Conservation (phyloP, 1,140 invertebrate genomes). For the Solenopsis fugax region DNA sequence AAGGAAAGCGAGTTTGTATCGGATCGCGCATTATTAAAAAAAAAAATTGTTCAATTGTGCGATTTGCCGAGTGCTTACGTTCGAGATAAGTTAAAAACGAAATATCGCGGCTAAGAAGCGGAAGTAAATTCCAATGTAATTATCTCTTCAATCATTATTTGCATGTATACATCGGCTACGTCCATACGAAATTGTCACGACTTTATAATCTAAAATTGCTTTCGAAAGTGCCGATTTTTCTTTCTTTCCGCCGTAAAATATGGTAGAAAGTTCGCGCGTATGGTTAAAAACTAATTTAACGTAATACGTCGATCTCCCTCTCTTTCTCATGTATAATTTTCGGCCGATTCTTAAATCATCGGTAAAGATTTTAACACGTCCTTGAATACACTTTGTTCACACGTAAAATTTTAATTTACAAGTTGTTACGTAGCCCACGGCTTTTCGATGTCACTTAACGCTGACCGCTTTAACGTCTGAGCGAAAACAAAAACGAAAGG, state of each 20-base stretch:
- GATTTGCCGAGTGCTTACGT: slow-evolving; percentile 26
- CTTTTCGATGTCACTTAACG: slow-evolving; percentile 12
- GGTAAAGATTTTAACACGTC: slow-evolving; percentile 24
- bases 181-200: background rate
- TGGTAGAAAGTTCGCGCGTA: slow-evolving; percentile 37
- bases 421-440: background rate
- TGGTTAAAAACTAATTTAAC: slow-evolving; percentile 29
- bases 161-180: background rate
- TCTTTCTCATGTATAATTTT: background rate
- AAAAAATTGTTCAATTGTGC: slow-evolving; percentile 28
- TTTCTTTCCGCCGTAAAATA: background rate
- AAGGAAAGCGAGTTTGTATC: slow-evolving; percentile 48
- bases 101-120: slow-evolving; percentile 50
- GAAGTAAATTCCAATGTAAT: slow-evolving; percentile 40
- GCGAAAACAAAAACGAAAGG: slow-evolving; percentile 30
- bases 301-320: background rate
- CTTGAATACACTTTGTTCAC: background rate
- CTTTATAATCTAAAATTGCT: slow-evolving; percentile 15
- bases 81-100: background rate
- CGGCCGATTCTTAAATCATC: background rate
- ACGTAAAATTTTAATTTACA: slow-evolving; percentile 44
- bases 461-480: background rate
- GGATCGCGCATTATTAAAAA: slow-evolving; percentile 26
- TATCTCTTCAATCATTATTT: slow-evolving; percentile 33
- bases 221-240: slow-evolving; percentile 41